Evolutionary conservation across 2,113 vertebrate genomes (phyloP), one percentile per base, ranked within the genome.

Genomic region (Gymnocephalus cernua): DNA sequence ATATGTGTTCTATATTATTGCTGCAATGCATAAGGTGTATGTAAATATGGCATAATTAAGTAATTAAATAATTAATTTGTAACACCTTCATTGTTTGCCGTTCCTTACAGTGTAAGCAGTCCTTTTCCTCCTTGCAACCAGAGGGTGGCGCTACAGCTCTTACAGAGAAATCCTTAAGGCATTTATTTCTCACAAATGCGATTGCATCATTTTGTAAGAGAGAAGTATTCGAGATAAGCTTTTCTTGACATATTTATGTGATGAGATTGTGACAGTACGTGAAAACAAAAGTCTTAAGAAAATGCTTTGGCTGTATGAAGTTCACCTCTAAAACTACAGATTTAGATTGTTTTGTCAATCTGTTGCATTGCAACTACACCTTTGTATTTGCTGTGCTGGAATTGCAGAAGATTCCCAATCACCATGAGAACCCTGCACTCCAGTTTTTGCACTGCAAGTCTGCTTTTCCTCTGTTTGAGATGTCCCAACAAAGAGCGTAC

Each of bases 381-480:
- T 9, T 65, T 70, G 15, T 3, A 12, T 64, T 59, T 50, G 32
- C n/a, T 76, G 7, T 41, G 48, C 15, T 18, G 4, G 2, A 69
- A 45, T 56, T 56, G 12, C 19, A 18, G 50, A 7, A 65, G 66
- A 58, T 38, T 50, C 62, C 85, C 27, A 32, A 2, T 86, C 81
- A 72, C 91, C 93, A 75, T 74, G 51, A 78, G 62, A 81, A 59
- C 89, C 86, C 61, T 92, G 68, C 59, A 76, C 87, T 90, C 91
- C 91, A 72, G 69, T 29, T 80, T 74, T 63, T 47, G 21, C 11
- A 59, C 4, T 10, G 18, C 27, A 47, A n/a, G 35, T 10, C 16
- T 32, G 38, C 21, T 11, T 64, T 38, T 59, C 21, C 3, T 53
- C 14, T 35, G 27, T 32, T 62, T 59, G 16, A n/a, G 8, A 19